Conservation (phyloP, 2,888 invertebrate species). For the Hofmannophila pseudospretella region DNA sequence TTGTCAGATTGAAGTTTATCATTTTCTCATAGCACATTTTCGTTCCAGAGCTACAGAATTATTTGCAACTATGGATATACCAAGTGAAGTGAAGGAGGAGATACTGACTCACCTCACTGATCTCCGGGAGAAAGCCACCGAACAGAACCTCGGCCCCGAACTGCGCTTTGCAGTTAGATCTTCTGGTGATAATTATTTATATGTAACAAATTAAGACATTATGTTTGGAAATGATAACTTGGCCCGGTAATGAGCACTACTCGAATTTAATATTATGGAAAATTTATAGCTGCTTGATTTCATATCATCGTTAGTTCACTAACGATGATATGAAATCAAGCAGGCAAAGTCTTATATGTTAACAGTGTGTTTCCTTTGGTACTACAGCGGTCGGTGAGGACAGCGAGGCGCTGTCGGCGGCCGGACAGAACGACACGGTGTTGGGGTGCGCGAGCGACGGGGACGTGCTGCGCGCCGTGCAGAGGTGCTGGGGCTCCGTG, state of each 20-base stretch:
- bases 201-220: too few relatives aligned
- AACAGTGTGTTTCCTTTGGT: too few relatives aligned
- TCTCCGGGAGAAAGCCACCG: conserved; percentile 34
- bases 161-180: conserved; percentile 82
- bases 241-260: too few relatives aligned
- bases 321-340: too few relatives aligned
- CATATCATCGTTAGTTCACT: too few relatives aligned
- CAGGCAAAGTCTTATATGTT: too few relatives aligned
- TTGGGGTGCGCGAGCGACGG: conserved; percentile 79
- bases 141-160: conserved; percentile 41
- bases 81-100: conserved; percentile 49
- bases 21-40: too few relatives aligned
- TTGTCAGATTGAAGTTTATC: neutral
- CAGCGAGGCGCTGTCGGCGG: conserved; percentile 86
- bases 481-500: conserved; percentile 90
- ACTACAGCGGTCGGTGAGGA: conserved; percentile 87
- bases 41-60: conserved; percentile 55
- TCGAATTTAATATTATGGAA: too few relatives aligned
- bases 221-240: too few relatives aligned
- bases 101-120: conserved; percentile 44
- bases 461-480: conserved; percentile 77
- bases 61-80: conserved; percentile 54
- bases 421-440: conserved; percentile 90
- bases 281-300: too few relatives aligned
- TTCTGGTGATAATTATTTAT: too few relatives aligned